Conservation (phyloP, 2,888 invertebrate species). For the Timema podura region DNA sequence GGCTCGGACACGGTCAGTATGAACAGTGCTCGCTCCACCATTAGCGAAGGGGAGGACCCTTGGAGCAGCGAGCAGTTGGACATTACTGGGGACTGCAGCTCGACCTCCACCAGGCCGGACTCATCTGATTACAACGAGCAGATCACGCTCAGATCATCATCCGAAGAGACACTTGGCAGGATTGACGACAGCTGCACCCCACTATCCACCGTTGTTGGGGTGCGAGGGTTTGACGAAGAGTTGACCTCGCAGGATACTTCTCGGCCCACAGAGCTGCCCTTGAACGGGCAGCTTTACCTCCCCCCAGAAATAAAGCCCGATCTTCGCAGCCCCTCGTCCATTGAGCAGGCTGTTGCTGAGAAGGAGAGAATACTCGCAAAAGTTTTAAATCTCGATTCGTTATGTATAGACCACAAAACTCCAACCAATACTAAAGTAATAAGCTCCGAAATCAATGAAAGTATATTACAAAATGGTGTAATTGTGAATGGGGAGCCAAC, state of each 20-base stretch:
- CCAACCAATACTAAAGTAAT: no score
- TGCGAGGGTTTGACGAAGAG: no score
- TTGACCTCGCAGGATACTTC: background rate
- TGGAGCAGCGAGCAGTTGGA: conserved; percentile 26
- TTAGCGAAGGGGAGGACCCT: conserved; percentile 33
- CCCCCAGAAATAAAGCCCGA: conserved; percentile 25
- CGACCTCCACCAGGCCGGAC: conserved; percentile 12
- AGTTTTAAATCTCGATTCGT: conserved; percentile 32
- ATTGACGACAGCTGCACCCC: background rate
- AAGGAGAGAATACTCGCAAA: conserved; percentile 37
- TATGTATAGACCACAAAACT: no score
- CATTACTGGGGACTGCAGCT: conserved; percentile 26
- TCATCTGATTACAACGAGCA: conserved; percentile 1
- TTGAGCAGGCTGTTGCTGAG: conserved; percentile 34
- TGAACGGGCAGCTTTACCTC: background rate
- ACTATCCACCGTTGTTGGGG: background rate
- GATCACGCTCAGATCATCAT: conserved; percentile 18
- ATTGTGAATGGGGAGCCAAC: no score
- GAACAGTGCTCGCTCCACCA: conserved; percentile 27
- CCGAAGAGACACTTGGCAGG: conserved; percentile 27
- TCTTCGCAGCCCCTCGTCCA: conserved; percentile 27
- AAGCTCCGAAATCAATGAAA: no score
- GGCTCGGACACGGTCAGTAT: conserved; percentile 34
- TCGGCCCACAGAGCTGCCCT: conserved; percentile 2
- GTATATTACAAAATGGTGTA: no score